Percentiles rank a stretch among this genome's conserved stretches.
These are phyloP conservation scores for Drosophila kokeensis DNA, from an alignment of 2,888 invertebrate genomes.

Conservation along the genomic window DNA sequence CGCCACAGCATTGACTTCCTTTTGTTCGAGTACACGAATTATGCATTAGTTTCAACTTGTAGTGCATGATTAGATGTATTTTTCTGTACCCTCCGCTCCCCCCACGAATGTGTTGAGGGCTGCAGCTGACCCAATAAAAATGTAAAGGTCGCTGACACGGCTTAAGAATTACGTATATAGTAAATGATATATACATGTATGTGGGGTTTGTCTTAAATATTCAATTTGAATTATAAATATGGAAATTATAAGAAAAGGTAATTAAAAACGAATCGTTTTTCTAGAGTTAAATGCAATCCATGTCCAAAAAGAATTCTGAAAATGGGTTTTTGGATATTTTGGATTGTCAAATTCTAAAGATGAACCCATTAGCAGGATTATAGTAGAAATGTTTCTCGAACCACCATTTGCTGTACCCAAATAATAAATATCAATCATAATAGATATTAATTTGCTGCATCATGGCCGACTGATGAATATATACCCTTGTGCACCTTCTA, in stretches of 20 bases:
- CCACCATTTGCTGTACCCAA: neutral
- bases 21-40: conserved; percentile 65
- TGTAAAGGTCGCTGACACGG: neutral
- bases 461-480: conserved; percentile 23
- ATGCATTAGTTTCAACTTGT: conserved; percentile 75
- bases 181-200: neutral
- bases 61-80: conserved; percentile 63
- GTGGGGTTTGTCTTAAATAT: conserved; percentile 1
- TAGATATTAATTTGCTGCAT: conserved; percentile 51
- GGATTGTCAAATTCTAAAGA: neutral
- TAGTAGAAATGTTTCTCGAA: neutral
- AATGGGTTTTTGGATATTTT: neutral
- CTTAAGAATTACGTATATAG: conserved; percentile 5
- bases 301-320: neutral
- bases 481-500: conserved; percentile 21
- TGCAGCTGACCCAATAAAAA: conserved; percentile 47
- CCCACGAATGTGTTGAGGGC: conserved; percentile 33
- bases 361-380: neutral
- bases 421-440: conserved; percentile 63
- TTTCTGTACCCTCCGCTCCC: conserved; percentile 5
- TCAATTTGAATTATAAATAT: neutral
- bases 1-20: conserved; percentile 42
- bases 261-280: neutral
- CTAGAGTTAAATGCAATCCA: neutral
- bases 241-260: neutral